Percentiles rank a stretch among this genome's conserved stretches.
These are phyloP conservation scores for Pseudochaenichthys georgianus DNA, from an alignment of 2,797 vertebrate species.

Conservation along the genomic window DNA sequence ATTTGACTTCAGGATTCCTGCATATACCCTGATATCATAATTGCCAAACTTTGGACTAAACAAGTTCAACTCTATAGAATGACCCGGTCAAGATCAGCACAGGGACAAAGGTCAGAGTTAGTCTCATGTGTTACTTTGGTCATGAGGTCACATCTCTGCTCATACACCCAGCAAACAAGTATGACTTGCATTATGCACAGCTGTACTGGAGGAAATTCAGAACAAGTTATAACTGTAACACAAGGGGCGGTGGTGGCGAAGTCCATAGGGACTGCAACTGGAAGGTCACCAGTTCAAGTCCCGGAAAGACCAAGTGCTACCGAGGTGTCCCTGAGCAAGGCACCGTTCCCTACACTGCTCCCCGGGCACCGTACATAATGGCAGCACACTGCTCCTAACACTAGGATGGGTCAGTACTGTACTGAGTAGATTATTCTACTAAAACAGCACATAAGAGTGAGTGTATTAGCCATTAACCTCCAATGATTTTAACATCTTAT, in stretches of 20 bases:
- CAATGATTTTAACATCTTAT: not conserved
- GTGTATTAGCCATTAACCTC: not conserved
- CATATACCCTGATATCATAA: no score
- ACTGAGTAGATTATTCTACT: no score
- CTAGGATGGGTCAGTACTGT: no score
- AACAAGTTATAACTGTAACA: not conserved
- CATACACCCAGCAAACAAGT: not conserved
- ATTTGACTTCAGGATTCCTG: no score
- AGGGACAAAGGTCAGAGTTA: not conserved
- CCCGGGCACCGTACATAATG: no score
- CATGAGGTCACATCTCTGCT: not conserved
- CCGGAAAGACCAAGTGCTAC: no score
- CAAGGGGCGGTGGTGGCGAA: no score
- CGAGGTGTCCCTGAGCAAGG: no score
- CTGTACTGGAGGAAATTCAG: conserved; percentile 6
- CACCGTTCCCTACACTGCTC: no score
- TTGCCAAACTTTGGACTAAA: not conserved
- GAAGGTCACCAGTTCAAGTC: no score
- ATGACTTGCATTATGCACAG: conserved; percentile 18
- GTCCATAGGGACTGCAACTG: no score
- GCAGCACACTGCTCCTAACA: no score
- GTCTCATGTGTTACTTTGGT: not conserved
- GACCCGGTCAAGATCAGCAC: not conserved
- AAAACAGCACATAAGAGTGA: not conserved
- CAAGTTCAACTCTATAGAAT: not conserved